These are phyloP conservation scores for Aphyosemion australe DNA, from an alignment of 2,113 vertebrate species.

Conservation along the genomic window DNA sequence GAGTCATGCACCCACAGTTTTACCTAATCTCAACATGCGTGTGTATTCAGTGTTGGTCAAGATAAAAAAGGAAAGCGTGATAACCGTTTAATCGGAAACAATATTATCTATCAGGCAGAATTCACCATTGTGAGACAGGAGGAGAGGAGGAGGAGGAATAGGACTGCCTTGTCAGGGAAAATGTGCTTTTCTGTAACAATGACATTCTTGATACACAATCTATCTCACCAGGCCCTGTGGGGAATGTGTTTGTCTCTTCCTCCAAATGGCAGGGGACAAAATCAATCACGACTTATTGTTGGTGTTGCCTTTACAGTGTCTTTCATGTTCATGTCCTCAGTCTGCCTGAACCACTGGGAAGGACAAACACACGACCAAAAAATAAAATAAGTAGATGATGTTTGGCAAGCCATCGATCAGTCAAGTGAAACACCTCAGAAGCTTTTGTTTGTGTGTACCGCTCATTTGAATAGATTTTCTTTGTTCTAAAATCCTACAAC, in stretches of 20 bases:
- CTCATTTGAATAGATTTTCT: constrained; percentile 48
- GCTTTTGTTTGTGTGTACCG: constrained; percentile 44
- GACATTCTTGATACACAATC: constrained; percentile 63
- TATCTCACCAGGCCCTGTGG: constrained; percentile 52
- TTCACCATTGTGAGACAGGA: constrained; percentile 58
- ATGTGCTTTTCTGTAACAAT: constrained; percentile 72
- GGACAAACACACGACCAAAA: constrained; percentile 47
- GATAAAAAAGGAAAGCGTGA: constrained; percentile 28
- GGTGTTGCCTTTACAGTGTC: constrained; percentile 67
- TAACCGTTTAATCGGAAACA: constrained; percentile 60
- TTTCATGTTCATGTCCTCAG: constrained; percentile 59
- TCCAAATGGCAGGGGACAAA: constrained; percentile 67
- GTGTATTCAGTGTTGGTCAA: constrained; percentile 23
- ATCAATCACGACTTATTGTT: constrained; percentile 76
- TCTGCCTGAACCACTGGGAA: constrained; percentile 48
- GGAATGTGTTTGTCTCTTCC: constrained; percentile 63
- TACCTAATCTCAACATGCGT: constrained; percentile 18
- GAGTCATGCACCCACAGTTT: not conserved
- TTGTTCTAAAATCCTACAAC: constrained; percentile 48
- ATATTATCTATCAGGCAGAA: constrained; percentile 61
- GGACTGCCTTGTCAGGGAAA: constrained; percentile 65
- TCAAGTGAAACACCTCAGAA: constrained; percentile 39
- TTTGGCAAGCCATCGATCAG: constrained; percentile 57
- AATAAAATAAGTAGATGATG: constrained; percentile 46
- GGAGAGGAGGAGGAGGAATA: constrained; percentile 56